A percentile compares a stretch with the other conserved stretches of the same genome.
Evolutionary conservation across 1,140 invertebrate genomes (phyloP).

Genomic region (Heliothis subflexa): DNA sequence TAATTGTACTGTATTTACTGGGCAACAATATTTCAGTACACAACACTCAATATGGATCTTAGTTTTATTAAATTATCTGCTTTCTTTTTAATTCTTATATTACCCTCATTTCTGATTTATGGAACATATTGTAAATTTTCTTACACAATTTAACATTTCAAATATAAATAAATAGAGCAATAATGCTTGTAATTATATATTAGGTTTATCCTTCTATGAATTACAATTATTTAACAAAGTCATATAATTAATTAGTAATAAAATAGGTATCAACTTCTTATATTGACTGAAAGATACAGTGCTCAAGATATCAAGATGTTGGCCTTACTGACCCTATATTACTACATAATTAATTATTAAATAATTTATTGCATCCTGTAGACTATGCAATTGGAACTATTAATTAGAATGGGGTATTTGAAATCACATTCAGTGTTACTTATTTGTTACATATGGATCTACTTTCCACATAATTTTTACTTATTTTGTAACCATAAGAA

Average conservation of each 20-base stretch:
- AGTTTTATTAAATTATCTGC: background rate
- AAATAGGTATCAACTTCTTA: background rate
- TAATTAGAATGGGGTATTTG: background rate
- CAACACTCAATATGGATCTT: too few species aligned
- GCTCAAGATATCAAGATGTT: slow-evolving; percentile 1
- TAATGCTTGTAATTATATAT: too few species aligned
- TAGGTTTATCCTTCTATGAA: too few species aligned
- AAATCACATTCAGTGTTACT: background rate
- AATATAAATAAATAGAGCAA: too few species aligned
- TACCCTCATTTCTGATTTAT: background rate
- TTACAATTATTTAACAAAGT: too few species aligned
- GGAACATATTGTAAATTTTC: too few species aligned
- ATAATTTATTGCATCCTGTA: slow-evolving; percentile 37
- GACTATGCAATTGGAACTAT: background rate
- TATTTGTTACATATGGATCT: background rate
- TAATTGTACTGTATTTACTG: background rate
- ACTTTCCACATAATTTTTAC: background rate
- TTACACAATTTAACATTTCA: too few species aligned
- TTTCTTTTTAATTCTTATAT: background rate
- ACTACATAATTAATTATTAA: too few species aligned
- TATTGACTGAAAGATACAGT: background rate
- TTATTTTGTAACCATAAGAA: background rate
- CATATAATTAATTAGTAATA: background rate
- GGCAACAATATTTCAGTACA: background rate
- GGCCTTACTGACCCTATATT: slow-evolving; percentile 25